These are phyloP conservation scores for Meles meles DNA, from an alignment of 2,113 vertebrate species.

Conservation along the genomic window DNA sequence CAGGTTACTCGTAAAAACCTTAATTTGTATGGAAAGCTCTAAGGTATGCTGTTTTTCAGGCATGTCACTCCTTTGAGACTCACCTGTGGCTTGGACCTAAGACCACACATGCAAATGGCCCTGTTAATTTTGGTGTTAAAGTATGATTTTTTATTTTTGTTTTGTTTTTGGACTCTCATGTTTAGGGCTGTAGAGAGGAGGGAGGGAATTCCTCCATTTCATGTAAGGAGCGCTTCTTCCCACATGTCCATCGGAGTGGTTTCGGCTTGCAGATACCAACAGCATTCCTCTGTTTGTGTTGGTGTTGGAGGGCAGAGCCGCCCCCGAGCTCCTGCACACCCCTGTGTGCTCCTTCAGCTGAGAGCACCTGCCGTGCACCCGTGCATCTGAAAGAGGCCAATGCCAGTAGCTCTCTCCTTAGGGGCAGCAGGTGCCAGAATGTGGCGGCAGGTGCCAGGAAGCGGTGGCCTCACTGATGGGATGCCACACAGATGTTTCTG, in stretches of 20 bases:
- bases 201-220: background rate
- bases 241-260: background rate
- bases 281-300: background rate
- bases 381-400: fast-evolving
- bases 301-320: background rate
- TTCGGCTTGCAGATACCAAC: background rate
- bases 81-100: background rate
- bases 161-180: background rate
- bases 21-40: background rate
- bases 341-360: background rate
- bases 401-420: background rate
- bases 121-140: background rate
- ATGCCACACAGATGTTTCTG: background rate
- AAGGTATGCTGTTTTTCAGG: background rate
- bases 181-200: background rate
- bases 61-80: background rate
- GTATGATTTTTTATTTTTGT: background rate
- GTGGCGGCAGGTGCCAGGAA: background rate
- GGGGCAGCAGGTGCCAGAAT: background rate
- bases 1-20: background rate
- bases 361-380: background rate
- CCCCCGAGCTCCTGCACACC: fast-evolving
- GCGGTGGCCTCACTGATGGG: background rate
- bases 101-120: background rate
- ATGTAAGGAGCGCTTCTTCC: background rate